Conservation (phyloP, 2,888 invertebrate species). For the Augochlorella aurata region DNA sequence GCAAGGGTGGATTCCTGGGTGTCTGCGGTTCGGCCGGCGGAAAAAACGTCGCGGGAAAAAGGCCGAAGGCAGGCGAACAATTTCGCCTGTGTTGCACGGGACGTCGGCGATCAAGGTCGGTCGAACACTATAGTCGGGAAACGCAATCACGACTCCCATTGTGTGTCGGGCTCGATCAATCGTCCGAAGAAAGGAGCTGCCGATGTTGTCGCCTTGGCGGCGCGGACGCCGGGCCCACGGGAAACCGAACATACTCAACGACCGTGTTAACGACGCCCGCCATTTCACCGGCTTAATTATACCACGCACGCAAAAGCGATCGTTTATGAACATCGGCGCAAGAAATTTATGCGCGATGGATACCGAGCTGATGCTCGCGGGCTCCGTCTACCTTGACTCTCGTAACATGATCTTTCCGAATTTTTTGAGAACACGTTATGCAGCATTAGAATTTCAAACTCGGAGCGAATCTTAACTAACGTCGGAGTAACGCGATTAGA, state of each 20-base stretch:
- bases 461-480: too few relatives aligned
- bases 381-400: too few relatives aligned
- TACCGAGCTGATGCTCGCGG: too few relatives aligned
- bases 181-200: neutral
- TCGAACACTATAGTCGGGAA: conserved; percentile 29
- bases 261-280: neutral
- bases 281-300: conserved; percentile 2
- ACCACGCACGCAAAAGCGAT: neutral
- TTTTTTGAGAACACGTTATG: neutral
- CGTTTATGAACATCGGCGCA: neutral
- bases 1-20: conserved; percentile 28
- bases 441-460: too few relatives aligned
- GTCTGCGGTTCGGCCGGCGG: conserved; percentile 30
- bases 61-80: conserved; percentile 59
- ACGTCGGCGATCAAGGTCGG: conserved; percentile 54
- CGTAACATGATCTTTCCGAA: neutral
- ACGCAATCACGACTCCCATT: conserved; percentile 41
- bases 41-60: conserved; percentile 45
- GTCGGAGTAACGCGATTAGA: too few relatives aligned
- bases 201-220: conserved; percentile 6
- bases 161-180: conserved; percentile 31
- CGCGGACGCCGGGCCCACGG: neutral
- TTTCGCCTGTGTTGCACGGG: conserved; percentile 44
- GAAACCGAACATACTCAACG: neutral
- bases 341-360: too few relatives aligned